phyloP scores from a whole-genome alignment of 2,113 vertebrate species.

The Cyphomyrus discorhynchus region DNA sequence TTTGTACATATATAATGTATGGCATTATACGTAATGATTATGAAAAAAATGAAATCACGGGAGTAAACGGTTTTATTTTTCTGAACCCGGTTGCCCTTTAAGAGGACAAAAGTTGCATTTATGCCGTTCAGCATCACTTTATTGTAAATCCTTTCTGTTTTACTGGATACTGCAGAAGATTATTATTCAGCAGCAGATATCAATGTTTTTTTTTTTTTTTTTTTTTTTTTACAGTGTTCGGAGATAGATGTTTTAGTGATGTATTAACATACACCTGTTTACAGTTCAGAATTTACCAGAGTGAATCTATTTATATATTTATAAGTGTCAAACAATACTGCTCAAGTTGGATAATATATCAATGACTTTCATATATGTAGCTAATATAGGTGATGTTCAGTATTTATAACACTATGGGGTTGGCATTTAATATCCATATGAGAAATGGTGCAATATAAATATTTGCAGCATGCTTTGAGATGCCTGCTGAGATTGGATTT shows the following conservation, averaged over 20 bases:
- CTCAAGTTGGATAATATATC: background rate
- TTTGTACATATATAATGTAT: constrained; percentile 1
- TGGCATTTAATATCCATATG: background rate
- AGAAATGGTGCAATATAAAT: background rate
- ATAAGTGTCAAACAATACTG: background rate
- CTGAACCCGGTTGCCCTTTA: background rate
- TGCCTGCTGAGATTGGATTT: background rate
- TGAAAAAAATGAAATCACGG: background rate
- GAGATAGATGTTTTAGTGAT: background rate
- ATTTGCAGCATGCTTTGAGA: constrained; percentile 1
- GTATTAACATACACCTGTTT: background rate
- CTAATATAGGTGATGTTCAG: constrained; percentile 11
- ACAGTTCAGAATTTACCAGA: constrained; percentile 3
- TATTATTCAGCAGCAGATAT: background rate
- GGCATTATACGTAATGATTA: background rate
- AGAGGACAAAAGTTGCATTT: background rate
- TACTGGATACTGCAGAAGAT: background rate
- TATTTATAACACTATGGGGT: background rate
- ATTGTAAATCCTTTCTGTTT: background rate
- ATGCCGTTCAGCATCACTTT: background rate
- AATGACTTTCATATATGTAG: constrained; percentile 4
- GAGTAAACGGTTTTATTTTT: background rate
- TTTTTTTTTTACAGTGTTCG: background rate
- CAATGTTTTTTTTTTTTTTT: background rate
- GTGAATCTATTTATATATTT: background rate